Evolutionary conservation across 53 echinoderm and acorn worm genomes (phyloP).

Genomic region (Hippasteria phrygiana): DNA sequence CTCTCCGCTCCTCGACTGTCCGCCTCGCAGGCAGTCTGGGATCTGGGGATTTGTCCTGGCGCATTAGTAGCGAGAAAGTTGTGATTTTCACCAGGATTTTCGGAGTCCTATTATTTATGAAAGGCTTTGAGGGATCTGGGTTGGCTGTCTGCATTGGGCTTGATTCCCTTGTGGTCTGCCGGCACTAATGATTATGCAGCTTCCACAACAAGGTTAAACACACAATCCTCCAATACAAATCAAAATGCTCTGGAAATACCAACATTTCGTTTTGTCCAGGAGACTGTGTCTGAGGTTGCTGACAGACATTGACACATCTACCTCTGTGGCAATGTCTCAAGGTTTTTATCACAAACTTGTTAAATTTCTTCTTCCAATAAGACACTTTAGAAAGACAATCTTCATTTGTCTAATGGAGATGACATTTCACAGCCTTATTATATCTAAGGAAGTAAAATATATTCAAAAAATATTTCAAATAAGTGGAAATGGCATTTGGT

Average conservation of each 20-base stretch:
- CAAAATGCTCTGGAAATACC: not conserved
- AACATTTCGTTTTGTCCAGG: not conserved
- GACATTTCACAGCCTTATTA: no score
- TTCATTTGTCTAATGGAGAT: no score
- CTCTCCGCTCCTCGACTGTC: slow-evolving; percentile 36
- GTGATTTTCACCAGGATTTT: slow-evolving; percentile 39
- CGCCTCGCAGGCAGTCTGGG: slow-evolving; percentile 30
- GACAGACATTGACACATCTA: no score
- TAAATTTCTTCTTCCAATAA: no score
- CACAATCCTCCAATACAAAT: slow-evolving; percentile 44
- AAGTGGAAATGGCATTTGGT: no score
- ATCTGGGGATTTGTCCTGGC: slow-evolving; percentile 54
- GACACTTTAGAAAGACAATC: no score
- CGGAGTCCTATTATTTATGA: slow-evolving; percentile 12
- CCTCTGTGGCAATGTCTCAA: no score
- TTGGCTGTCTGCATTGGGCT: not conserved
- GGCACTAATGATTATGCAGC: slow-evolving; percentile 14
- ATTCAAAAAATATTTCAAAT: no score
- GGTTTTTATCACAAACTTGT: no score
- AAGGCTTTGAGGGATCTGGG: slow-evolving; percentile 42
- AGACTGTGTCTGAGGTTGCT: no score
- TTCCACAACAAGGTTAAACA: slow-evolving; percentile 36
- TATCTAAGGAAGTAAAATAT: no score
- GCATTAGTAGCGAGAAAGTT: slow-evolving; percentile 60
- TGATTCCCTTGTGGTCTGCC: not conserved